Evolutionary conservation across 2,888 invertebrate genomes (phyloP).

Genomic region (Brachyptera putata): DNA sequence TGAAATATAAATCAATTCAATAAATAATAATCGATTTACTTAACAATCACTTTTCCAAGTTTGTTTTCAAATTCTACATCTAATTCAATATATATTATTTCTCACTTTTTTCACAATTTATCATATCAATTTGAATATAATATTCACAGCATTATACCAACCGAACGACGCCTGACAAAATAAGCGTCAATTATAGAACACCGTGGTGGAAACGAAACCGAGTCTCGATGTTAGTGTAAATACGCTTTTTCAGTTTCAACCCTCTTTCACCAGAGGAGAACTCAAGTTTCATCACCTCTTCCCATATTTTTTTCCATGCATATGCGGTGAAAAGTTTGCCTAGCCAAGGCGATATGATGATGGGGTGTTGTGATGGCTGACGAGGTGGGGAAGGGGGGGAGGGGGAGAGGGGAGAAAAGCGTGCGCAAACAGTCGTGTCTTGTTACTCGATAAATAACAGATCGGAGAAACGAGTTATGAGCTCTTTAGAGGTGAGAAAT

Average conservation of each 20-base stretch:
- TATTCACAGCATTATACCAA: no score
- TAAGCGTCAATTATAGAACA: neutral
- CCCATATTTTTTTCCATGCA: constrained; percentile 7
- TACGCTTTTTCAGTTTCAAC: constrained; percentile 2
- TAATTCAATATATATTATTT: no score
- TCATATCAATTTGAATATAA: no score
- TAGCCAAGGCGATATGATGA: neutral
- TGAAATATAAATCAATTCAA: no score
- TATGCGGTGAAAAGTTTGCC: constrained; percentile 1
- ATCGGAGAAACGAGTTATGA: constrained; percentile 31
- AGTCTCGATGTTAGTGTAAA: neutral
- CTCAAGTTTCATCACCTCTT: constrained; percentile 15
- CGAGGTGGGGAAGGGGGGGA: no score
- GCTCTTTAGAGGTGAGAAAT: constrained; percentile 33
- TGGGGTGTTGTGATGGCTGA: neutral
- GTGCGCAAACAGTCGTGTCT: constrained; percentile 32
- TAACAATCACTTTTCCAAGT: no score
- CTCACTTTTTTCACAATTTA: no score
- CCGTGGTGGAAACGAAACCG: neutral
- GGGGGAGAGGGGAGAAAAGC: constrained; percentile 17
- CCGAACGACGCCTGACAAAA: neutral
- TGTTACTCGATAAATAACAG: constrained; percentile 32
- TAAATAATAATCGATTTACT: no score
- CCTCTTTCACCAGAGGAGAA: neutral
- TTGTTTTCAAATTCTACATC: no score